A percentile compares a stretch with the other conserved stretches of the same genome.
phyloP scores from a whole-genome alignment of 2,888 invertebrate genomes.

The Lepas anatifera region DNA sequence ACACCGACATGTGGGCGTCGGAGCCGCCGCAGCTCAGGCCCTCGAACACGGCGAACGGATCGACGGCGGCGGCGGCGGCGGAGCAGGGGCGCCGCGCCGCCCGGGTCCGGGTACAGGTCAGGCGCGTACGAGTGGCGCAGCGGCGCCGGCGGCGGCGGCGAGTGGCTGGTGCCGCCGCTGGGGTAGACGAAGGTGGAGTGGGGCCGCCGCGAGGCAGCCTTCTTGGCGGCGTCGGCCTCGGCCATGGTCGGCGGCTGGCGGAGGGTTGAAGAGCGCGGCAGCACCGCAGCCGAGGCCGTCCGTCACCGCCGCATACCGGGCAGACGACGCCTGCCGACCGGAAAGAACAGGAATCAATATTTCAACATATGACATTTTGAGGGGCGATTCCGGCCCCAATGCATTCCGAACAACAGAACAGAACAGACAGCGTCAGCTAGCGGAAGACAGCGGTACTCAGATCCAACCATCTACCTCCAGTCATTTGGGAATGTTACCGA shows the following conservation, averaged over 20 bases:
- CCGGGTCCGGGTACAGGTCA: constrained; percentile 19
- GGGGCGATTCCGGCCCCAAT: no score
- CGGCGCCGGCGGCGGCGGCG: constrained; percentile 24
- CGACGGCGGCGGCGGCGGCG: constrained; percentile 16
- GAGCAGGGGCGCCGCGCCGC: no score
- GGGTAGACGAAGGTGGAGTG: constrained; percentile 19
- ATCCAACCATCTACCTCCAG: no score
- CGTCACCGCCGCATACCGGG: constrained; percentile 9
- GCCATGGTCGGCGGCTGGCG: constrained; percentile 22
- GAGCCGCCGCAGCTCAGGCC: constrained; percentile 19
- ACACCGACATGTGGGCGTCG: constrained; percentile 22
- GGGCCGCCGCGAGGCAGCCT: constrained; percentile 13
- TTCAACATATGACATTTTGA: no score
- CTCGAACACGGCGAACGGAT: constrained; percentile 13
- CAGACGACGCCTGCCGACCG: background rate
- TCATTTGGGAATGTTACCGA: no score
- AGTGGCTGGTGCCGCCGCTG: constrained; percentile 16
- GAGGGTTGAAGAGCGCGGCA: no score
- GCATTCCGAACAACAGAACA: no score
- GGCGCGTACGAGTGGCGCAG: constrained; percentile 23
- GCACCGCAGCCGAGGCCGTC: no score
- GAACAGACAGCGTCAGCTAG: no score
- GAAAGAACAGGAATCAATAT: no score
- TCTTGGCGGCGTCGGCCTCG: constrained; percentile 22
- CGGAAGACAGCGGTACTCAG: no score